Conservation (phyloP, 2,113 vertebrate species). For the Machaerirhynchus nigripectus region DNA sequence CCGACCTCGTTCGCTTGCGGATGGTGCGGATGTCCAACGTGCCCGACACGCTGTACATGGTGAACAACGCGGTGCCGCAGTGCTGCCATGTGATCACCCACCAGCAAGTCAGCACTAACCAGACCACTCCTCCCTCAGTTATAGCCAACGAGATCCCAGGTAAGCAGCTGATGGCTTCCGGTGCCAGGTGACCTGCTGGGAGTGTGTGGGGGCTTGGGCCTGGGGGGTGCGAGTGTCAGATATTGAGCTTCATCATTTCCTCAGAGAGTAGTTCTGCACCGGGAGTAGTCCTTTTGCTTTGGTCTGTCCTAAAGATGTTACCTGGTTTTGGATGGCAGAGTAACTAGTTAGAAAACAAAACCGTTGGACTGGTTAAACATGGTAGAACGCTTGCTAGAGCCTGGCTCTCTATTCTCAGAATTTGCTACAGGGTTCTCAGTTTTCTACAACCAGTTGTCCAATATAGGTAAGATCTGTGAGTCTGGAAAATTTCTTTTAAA, state of each 20-base stretch:
- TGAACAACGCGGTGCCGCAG: conserved; percentile 92
- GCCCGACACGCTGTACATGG: conserved; percentile 98
- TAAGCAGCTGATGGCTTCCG: background rate
- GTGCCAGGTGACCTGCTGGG: accelerated
- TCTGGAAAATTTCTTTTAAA: background rate
- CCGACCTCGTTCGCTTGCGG: conserved; percentile 90
- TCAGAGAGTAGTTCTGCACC: background rate
- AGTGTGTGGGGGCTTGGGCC: background rate
- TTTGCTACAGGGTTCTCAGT: background rate
- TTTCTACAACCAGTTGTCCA: background rate
- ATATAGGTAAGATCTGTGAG: background rate
- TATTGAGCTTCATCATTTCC: background rate
- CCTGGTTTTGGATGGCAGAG: background rate
- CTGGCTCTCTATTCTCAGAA: background rate
- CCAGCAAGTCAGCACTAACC: conserved; percentile 88
- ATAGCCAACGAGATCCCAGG: conserved; percentile 99
- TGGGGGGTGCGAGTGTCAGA: background rate
- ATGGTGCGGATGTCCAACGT: conserved; percentile 98
- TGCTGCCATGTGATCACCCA: conserved; percentile 96
- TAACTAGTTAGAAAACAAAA: background rate
- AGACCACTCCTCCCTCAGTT: conserved; percentile 87
- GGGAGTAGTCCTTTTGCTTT: background rate
- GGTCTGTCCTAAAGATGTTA: background rate
- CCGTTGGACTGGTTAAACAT: background rate
- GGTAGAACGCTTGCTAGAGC: background rate